Base-by-base conservation (phyloP, 2,113 vertebrate species). In the Solea solea region DNA sequence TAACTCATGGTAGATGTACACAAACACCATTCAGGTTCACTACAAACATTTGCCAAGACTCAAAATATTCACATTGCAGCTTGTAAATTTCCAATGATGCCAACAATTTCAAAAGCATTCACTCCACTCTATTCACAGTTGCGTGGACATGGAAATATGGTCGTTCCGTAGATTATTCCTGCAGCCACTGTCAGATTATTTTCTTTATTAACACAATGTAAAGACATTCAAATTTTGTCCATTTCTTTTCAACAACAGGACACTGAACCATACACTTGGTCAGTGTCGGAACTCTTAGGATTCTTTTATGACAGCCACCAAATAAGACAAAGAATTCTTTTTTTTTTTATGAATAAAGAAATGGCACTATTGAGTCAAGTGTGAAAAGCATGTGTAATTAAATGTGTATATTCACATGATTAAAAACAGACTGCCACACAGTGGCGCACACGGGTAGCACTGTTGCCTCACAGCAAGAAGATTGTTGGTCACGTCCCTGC, bases 211-310 rank as follows among this genome's bases (percentile, higher is more conserved):
- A 50, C 49, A 63, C 53, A 76, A 62, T 10, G 15, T 42, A 56
- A 70, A 51, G 27, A 90, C 86, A 91, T 87, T 91, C 87, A 78
- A 16, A 78, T 85, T 52, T 16, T 72, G 61, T 77, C 7, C 14
- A 50, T 58, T 46, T 73, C 40, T 63, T 71, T 69, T 66, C 62
- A 66, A 49, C 39, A 53, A 42, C 52, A 40, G 34, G 45, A 27
- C 51, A 62, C 55, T 59, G 45, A 42, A 64, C 25, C 27, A 59
- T 53, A 69, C 68, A 53, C 53, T 48, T 50, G 63, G 42, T 42
- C 25, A 58, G 40, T 27, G 54, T 16, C 52, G 57, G 77, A 69
- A 41, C 14, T 13, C 15, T 60, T 51, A 40, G 3, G 7, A n/a
- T 64, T 10, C 3, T 8, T 13, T 14, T 12, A 58, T 7, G 42